Conservation (phyloP, 2,797 vertebrate species). For the Vultur gryphus region DNA sequence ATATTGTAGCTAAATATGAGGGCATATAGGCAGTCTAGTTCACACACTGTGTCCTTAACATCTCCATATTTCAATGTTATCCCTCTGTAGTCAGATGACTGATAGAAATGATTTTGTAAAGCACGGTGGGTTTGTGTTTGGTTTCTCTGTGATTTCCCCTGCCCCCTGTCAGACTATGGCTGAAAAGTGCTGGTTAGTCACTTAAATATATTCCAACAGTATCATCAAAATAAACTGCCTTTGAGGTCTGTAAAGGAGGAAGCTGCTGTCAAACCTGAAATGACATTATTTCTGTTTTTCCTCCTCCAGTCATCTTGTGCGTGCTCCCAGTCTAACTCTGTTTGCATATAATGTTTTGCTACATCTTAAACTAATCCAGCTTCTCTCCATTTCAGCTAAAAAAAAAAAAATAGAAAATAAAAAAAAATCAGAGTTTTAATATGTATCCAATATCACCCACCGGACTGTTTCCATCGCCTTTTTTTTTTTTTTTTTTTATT, state of each 20-base stretch:
- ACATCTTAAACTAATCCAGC: neutral
- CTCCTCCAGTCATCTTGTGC: neutral
- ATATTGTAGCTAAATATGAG: neutral
- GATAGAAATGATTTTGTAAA: neutral
- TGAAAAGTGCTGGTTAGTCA: neutral
- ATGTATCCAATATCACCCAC: neutral
- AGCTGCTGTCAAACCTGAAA: neutral
- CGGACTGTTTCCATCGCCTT: neutral
- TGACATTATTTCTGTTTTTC: neutral
- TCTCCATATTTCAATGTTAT: neutral
- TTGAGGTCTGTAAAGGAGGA: neutral
- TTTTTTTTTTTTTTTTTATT: neutral
- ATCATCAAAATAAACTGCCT: neutral
- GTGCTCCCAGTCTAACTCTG: too few species aligned
- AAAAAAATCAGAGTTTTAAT: neutral
- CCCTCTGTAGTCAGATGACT: neutral
- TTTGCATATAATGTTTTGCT: neutral
- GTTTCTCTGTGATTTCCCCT: neutral
- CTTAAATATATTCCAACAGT: neutral
- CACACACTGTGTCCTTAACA: neutral
- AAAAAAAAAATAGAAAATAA: neutral
- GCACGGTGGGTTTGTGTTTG: neutral
- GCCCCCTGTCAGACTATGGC: rapidly evolving
- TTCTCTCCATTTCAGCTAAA: neutral
- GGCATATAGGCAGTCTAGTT: neutral